phyloP scores from a whole-genome alignment of 2,113 vertebrate species.

The Diadophis punctatus region DNA sequence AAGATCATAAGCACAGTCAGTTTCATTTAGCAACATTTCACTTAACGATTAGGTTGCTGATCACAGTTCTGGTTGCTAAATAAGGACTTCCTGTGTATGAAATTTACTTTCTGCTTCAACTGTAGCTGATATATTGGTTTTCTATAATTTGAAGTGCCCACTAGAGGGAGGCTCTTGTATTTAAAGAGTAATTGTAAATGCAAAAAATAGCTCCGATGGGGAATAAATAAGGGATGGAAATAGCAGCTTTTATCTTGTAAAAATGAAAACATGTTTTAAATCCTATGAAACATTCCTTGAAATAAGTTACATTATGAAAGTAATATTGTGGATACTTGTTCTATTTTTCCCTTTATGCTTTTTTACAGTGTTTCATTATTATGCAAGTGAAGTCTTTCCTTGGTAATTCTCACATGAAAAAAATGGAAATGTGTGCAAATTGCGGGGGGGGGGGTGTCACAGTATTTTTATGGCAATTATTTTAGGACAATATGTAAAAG shows the following conservation, averaged over 20 bases:
- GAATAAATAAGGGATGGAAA: background rate
- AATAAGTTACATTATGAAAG: background rate
- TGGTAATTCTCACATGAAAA: background rate
- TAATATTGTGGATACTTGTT: background rate
- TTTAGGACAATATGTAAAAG: too few species aligned
- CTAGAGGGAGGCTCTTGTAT: background rate
- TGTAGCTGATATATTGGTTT: background rate
- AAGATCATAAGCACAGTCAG: background rate
- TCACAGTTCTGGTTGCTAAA: background rate
- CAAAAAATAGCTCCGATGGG: background rate
- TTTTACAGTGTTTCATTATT: background rate
- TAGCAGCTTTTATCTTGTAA: background rate
- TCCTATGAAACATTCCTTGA: background rate
- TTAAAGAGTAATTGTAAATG: constrained; percentile 4
- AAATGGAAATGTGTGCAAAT: background rate
- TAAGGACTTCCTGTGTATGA: background rate
- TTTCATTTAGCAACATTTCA: background rate
- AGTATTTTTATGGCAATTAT: background rate
- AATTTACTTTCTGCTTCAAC: background rate
- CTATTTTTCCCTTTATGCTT: background rate
- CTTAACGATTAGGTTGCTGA: background rate
- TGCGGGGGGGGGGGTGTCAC: background rate
- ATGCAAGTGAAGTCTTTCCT: background rate
- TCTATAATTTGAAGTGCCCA: background rate
- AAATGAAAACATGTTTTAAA: background rate